A percentile compares a stretch with the other conserved stretches of the same genome.
Conservation (phyloP, 2,888 invertebrate genomes). For the Schizotus pectinicornis region DNA sequence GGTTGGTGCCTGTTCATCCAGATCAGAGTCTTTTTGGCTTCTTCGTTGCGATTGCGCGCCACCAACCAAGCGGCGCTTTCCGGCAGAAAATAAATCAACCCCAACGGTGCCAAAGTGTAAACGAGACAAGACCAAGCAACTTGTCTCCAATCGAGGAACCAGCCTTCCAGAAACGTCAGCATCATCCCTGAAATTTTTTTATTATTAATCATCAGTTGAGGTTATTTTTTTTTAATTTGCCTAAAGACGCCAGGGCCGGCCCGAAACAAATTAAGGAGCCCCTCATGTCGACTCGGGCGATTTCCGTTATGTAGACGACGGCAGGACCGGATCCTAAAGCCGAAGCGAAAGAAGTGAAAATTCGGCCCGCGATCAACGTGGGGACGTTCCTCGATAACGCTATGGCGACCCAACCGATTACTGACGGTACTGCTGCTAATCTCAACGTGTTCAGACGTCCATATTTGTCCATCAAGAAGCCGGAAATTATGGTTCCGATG, state of each 20-base stretch:
- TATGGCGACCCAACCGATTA: background rate
- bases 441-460: background rate
- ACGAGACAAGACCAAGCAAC: constrained; percentile 64
- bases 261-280: too few species aligned
- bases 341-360: background rate
- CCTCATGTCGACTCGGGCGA: too few species aligned
- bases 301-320: too few species aligned
- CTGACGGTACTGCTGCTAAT: background rate
- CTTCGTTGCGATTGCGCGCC: constrained; percentile 61
- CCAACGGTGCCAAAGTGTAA: constrained; percentile 61
- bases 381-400: background rate
- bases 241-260: too few species aligned
- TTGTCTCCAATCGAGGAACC: constrained; percentile 62
- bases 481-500: background rate
- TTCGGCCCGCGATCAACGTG: background rate
- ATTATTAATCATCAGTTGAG: too few species aligned
- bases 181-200: constrained; percentile 66
- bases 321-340: too few species aligned
- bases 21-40: constrained; percentile 61
- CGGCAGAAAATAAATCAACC: constrained; percentile 62
- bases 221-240: too few species aligned
- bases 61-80: constrained; percentile 68
- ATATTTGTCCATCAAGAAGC: background rate
- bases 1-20: constrained; percentile 60
- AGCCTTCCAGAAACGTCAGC: constrained; percentile 62